Evolutionary conservation across 1,140 invertebrate species (phyloP).

Genomic region (Drosophila saltans): DNA sequence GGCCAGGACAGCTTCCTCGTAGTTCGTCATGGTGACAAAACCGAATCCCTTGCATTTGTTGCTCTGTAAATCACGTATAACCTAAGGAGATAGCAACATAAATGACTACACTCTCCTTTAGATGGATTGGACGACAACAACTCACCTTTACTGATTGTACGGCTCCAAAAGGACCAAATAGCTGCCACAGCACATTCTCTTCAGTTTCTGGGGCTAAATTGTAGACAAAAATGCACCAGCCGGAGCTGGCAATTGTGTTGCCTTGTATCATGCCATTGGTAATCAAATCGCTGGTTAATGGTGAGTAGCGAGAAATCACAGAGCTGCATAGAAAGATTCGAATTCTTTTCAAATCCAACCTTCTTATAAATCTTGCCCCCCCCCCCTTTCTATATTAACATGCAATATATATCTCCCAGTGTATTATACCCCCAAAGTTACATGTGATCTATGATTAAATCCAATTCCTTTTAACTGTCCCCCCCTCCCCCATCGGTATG

Average conservation of each 20-base stretch:
- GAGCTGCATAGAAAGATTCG: constrained; percentile 53
- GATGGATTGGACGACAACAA: neutral
- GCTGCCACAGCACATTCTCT: constrained; percentile 98
- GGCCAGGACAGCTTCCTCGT: constrained; percentile 98
- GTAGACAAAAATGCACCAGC: constrained; percentile 99
- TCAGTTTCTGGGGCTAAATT: constrained; percentile 99
- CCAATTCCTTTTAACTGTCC: neutral
- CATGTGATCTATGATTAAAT: neutral
- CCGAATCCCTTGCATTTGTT: constrained; percentile 99
- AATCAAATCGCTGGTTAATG: constrained; percentile 95
- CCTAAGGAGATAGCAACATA: constrained; percentile 43
- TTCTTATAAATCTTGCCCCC: neutral
- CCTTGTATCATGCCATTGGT: constrained; percentile 94
- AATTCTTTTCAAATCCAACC: neutral
- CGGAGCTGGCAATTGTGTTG: constrained; percentile 90
- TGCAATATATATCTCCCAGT: neutral
- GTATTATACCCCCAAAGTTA: too few relatives aligned
- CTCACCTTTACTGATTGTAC: constrained; percentile 97
- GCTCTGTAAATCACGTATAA: constrained; percentile 98
- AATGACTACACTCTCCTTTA: neutral
- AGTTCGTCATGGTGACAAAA: constrained; percentile 99
- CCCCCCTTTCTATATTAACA: too few relatives aligned
- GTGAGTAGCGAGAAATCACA: constrained; percentile 90
- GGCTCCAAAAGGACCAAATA: constrained; percentile 99
- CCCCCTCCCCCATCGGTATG: neutral